Percentiles rank a stretch among this genome's conserved stretches.
Conservation (phyloP, 2,888 invertebrate genomes). For the Cyclophora albipunctata region DNA sequence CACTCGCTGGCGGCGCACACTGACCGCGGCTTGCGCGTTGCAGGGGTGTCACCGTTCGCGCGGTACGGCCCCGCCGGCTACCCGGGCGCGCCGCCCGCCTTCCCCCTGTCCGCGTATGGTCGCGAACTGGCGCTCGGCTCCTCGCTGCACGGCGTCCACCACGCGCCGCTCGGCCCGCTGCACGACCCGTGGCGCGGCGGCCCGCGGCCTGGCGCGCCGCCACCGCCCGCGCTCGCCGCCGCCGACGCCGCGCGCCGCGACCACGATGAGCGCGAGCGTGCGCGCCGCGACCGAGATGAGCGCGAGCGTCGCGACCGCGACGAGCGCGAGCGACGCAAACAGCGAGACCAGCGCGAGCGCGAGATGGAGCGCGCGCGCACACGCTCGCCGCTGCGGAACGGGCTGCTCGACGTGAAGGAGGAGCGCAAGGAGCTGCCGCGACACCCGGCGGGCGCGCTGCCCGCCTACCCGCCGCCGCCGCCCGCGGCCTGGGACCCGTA, state of each 20-base stretch:
- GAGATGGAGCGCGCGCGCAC: slow-evolving; percentile 79
- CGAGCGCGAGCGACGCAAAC: slow-evolving; percentile 73
- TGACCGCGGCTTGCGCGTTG: slow-evolving; percentile 53
- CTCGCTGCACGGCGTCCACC: slow-evolving; percentile 62
- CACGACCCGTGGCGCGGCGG: slow-evolving; percentile 62
- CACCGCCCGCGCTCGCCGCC: slow-evolving; percentile 34
- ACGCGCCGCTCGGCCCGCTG: slow-evolving; percentile 50
- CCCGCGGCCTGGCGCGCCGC: slow-evolving; percentile 28
- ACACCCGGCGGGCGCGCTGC: slow-evolving; percentile 54
- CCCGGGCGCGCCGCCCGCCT: slow-evolving; percentile 78
- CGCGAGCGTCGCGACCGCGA: slow-evolving; percentile 64
- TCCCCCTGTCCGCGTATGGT: slow-evolving; percentile 81
- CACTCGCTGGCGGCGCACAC: slow-evolving; percentile 36
- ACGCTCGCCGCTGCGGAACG: slow-evolving; percentile 86
- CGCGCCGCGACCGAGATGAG: slow-evolving; percentile 77
- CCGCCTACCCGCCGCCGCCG: slow-evolving; percentile 76
- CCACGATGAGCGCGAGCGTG: slow-evolving; percentile 69
- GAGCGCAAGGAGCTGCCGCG: slow-evolving; percentile 73
- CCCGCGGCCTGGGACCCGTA: slow-evolving; percentile 78
- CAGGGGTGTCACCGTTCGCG: slow-evolving; percentile 87
- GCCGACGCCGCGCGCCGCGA: slow-evolving; percentile 53
- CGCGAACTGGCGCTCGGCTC: slow-evolving; percentile 76
- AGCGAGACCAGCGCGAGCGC: slow-evolving; percentile 72
- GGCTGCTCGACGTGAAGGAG: slow-evolving; percentile 68
- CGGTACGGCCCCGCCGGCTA: slow-evolving; percentile 83